Evolutionary conservation across 2,797 vertebrate species (phyloP), one percentile per base, ranked within the genome.

Genomic region (Urophycis tenuis): DNA sequence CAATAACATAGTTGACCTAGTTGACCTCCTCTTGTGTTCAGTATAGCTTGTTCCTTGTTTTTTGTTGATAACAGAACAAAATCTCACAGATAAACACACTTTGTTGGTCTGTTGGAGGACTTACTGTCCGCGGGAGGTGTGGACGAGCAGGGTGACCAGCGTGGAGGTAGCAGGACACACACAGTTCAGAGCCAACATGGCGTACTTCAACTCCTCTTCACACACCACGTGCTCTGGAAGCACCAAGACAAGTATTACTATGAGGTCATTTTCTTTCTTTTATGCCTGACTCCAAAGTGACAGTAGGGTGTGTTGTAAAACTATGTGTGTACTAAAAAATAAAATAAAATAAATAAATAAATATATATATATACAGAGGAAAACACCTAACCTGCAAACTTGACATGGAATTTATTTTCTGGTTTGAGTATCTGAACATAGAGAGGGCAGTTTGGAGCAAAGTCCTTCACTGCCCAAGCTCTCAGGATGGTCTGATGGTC

Each of bases 371-470:
- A n/a, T n/a, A n/a, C n/a, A n/a, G n/a, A n/a, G n/a, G n/a, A 70
- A 30, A 32, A 70, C 12, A 32, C 11, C 29, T 14, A 82, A 97
- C 96, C 96, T 0, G 96, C 96, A 87, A 98, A 98, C 89, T 98
- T 98, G 0, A 98, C 96, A 0, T 97, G 96, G 29, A 98, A 97
- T 84, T 96, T 98, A 77, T 97, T 98, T 82, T 98, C 96, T 0
- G 96, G 96, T 89, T 97, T 98, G 74, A 98, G 89, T 78, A 98
- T 98, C 90, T 97, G 96, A 77, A 98, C 96, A 0, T 97, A 98
- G 12, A 97, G 94, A 0, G 95, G 95, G 17, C 96, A 98, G 73
- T 95, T 95, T 1, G 96, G 96, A 79, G 96, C 96, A 25, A 98
- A 98, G 81, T 98, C 96, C 85, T 98, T 98, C 77, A 97, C 96